Conservation (phyloP, 2,113 vertebrate species). For the Anthoscopus minutus region DNA sequence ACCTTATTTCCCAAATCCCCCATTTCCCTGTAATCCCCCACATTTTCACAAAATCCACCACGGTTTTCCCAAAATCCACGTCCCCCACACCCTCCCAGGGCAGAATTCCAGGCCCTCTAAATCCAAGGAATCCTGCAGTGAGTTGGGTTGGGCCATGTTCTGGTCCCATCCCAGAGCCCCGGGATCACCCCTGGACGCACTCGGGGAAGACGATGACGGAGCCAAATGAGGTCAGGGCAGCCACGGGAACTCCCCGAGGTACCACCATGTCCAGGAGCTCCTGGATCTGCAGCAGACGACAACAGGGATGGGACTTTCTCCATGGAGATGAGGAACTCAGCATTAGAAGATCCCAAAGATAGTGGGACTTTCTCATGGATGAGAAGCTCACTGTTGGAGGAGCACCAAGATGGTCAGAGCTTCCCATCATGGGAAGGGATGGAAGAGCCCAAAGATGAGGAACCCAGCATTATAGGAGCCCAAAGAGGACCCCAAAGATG, state of each 20-base stretch:
- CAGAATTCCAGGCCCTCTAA: background rate
- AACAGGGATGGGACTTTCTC: background rate
- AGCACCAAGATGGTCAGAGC: rapidly evolving
- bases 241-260: background rate
- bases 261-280: background rate
- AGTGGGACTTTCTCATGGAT: background rate
- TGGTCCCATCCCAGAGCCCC: background rate
- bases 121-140: background rate
- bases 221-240: background rate
- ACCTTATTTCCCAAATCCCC: background rate
- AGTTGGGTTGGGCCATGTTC: background rate
- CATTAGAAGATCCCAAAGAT: background rate
- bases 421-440: background rate
- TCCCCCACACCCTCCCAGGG: background rate
- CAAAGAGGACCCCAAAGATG: background rate
- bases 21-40: background rate
- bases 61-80: background rate
- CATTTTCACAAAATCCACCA: background rate
- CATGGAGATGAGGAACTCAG: background rate
- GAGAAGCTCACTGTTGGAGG: background rate
- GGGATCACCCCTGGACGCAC: background rate
- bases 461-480: background rate
- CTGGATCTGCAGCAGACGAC: background rate
- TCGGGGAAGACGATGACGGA: background rate
- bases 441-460: background rate